Conservation (phyloP, 1,140 invertebrate species). For the Magallana angulata region DNA sequence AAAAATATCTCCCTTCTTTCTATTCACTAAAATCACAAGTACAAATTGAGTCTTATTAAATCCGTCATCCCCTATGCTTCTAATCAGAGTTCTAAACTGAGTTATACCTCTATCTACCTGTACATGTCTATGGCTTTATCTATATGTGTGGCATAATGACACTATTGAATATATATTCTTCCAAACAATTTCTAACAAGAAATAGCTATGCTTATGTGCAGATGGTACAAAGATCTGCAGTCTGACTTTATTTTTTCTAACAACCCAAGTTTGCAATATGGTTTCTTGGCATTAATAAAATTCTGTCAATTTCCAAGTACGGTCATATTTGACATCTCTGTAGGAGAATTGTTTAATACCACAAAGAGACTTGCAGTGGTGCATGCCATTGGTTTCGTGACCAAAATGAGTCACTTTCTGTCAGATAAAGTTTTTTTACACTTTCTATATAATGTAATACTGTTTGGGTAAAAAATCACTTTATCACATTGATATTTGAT, state of each 20-base stretch:
- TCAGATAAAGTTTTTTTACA: neutral
- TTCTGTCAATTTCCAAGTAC: neutral
- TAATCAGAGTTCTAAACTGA: too few species aligned
- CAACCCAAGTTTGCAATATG: neutral
- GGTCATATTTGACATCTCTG: neutral
- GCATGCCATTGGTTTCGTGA: neutral
- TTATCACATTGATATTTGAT: too few species aligned
- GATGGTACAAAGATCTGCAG: conserved; percentile 5
- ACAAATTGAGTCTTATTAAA: conserved; percentile 2
- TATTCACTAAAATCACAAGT: neutral
- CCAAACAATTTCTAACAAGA: neutral
- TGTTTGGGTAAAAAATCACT: neutral
- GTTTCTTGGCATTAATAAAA: neutral
- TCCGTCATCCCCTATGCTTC: neutral
- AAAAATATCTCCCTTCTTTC: neutral
- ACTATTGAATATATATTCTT: neutral
- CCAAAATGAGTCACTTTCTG: neutral
- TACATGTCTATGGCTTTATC: neutral
- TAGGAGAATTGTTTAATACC: neutral
- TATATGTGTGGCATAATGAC: neutral
- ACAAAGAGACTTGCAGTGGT: neutral
- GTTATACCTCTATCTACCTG: too few species aligned
- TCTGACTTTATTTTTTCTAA: neutral
- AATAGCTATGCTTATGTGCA: neutral
- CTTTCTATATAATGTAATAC: conserved; percentile 1